Base-by-base conservation (phyloP, 2,888 invertebrate genomes). In the Anaspis maculata region DNA sequence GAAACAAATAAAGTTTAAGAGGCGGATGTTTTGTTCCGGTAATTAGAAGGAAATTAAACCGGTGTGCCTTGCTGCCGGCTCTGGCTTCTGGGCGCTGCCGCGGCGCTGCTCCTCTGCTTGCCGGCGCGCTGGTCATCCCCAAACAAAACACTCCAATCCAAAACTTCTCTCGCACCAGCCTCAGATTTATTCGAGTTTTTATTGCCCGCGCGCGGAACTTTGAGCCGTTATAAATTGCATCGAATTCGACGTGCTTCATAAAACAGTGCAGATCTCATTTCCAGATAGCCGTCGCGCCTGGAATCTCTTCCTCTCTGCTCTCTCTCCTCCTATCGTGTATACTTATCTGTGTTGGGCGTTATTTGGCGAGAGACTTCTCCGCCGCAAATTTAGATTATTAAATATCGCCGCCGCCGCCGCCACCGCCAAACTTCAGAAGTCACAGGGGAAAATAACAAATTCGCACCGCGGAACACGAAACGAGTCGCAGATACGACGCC, bases 31-130 rank as follows among this genome's bases (percentile, higher is more conserved):
- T 61, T 63, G 59, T 60, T 59, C 57, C 44, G 50, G 57, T 62
- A 62, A 62, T 62, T 62, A 62, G 60, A 51, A 59, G 61, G 60
- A 61, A 61, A 62, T 62, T 61, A 59, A 62, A 62, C 53, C 46
- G 54, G 54, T 49, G 15, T 28, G 12, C 28, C 19, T 19, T 9
- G 5, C 19, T 19, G 19, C 19, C 5, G 9, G 19, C 46, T n/a
- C n/a, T n/a, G n/a, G n/a, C n/a, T n/a, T n/a, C n/a, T n/a, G n/a
- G n/a, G n/a, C n/a, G n/a, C n/a, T n/a, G n/a, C n/a, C n/a, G n/a
- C n/a, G n/a, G n/a, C n/a, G n/a, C n/a, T n/a, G n/a, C n/a, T n/a
- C n/a, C n/a, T n/a, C n/a, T n/a, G n/a, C n/a, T n/a, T n/a, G n/a
- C 35, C 47, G 55, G 55, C 19, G 19, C 19, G 9, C 52, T 54